These are phyloP conservation scores for Neotoxoptera formosana DNA, from an alignment of 1,140 invertebrate genomes.

Conservation along the genomic window DNA sequence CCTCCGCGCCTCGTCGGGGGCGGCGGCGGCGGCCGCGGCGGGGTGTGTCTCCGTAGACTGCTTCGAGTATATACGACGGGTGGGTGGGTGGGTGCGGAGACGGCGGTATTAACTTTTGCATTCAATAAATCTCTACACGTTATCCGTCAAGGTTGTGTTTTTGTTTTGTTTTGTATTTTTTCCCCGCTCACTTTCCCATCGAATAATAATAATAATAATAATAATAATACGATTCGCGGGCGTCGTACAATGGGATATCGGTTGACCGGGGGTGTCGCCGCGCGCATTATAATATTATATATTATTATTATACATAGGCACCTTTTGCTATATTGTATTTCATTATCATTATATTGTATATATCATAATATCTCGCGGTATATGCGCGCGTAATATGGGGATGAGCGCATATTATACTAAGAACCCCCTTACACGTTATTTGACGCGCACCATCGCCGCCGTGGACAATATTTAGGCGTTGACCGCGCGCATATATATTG, in stretches of 20 bases:
- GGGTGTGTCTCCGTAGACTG: neutral
- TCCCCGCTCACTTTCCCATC: neutral
- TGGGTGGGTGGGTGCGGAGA: neutral
- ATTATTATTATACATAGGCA: neutral
- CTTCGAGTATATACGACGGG: neutral
- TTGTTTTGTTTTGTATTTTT: constrained; percentile 4
- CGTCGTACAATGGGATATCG: neutral
- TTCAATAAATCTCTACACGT: constrained; percentile 29
- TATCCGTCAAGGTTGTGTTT: constrained; percentile 18
- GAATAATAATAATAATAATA: neutral
- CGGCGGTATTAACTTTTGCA: neutral
- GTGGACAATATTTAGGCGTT: neutral
- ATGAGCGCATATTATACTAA: no score
- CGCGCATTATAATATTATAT: neutral
- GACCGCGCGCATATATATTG: neutral
- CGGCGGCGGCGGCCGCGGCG: no score
- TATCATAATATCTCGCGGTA: neutral
- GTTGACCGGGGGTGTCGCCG: neutral
- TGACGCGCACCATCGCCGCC: neutral
- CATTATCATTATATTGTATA: neutral
- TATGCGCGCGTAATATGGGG: neutral
- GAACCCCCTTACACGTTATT: neutral
- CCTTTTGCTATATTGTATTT: neutral
- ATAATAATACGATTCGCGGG: constrained; percentile 16
- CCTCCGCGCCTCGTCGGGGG: no score